Percentiles rank a stretch among this genome's conserved stretches.
Evolutionary conservation across 2,888 invertebrate species (phyloP).

Genomic region (Atrina japonica): DNA sequence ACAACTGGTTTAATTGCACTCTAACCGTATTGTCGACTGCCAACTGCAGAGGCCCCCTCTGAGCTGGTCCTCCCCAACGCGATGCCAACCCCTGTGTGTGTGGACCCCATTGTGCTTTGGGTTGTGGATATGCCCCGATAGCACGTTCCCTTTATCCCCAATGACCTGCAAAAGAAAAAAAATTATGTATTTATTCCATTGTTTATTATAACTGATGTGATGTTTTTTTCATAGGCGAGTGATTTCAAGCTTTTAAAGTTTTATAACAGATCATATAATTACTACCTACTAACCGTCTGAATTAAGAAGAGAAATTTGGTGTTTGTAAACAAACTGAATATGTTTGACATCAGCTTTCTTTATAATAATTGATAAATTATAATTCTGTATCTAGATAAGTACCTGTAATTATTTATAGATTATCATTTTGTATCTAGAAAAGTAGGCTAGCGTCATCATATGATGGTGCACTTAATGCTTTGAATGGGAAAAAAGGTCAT

Average conservation of each 20-base stretch:
- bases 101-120: constrained; percentile 57
- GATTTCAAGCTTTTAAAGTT: too few relatives aligned
- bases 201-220: background rate
- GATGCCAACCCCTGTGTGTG: constrained; percentile 60
- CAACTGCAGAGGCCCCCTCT: constrained; percentile 64
- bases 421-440: too few relatives aligned
- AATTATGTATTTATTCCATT: background rate
- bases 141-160: constrained; percentile 66
- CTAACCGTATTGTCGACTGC: constrained; percentile 26
- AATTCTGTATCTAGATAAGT: too few relatives aligned
- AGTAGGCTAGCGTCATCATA: too few relatives aligned
- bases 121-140: constrained; percentile 50
- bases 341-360: too few relatives aligned
- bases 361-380: too few relatives aligned
- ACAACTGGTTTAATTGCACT: constrained; percentile 9
- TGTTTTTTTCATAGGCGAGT: too few relatives aligned
- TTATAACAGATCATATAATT: too few relatives aligned
- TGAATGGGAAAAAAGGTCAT: too few relatives aligned
- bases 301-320: background rate
- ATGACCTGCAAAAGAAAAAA: constrained; percentile 59
- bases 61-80: constrained; percentile 71
- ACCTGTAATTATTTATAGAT: too few relatives aligned
- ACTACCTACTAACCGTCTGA: background rate
- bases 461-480: too few relatives aligned
- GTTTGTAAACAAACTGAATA: too few relatives aligned